Percentiles rank a stretch among this genome's conserved stretches.
Conservation (phyloP, 2,888 invertebrate genomes). For the Protodeltote pygarga region DNA sequence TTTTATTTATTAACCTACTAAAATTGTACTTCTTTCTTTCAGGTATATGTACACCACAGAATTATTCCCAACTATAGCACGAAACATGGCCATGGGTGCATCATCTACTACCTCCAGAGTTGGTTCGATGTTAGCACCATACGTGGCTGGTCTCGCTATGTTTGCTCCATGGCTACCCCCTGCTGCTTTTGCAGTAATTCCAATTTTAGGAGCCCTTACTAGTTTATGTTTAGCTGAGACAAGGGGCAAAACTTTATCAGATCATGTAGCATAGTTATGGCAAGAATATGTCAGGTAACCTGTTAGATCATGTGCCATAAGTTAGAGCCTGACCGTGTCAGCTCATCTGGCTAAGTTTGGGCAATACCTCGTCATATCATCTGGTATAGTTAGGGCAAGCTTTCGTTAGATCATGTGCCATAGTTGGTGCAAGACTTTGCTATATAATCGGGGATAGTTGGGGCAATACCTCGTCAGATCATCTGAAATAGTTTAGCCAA, state of each 20-base stretch:
- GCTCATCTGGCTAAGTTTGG: too few relatives aligned
- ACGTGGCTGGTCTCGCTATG: conserved; percentile 71
- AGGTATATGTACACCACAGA: conserved; percentile 81
- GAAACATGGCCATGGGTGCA: conserved; percentile 86
- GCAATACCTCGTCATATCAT: too few relatives aligned
- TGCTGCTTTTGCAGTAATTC: conserved; percentile 46
- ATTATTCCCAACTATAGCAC: conserved; percentile 87
- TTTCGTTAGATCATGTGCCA: conserved; percentile 42
- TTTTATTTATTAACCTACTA: too few relatives aligned
- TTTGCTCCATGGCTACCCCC: conserved; percentile 55
- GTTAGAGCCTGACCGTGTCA: background rate
- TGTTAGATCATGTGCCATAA: conserved; percentile 45
- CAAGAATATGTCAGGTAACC: too few relatives aligned
- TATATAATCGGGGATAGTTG: too few relatives aligned
- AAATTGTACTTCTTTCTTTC: too few relatives aligned
- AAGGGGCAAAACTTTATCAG: conserved; percentile 48
- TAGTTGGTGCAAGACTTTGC: conserved; percentile 5
- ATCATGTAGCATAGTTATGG: conserved; percentile 40
- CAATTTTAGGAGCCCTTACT: conserved; percentile 49
- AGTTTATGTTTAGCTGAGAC: conserved; percentile 57
- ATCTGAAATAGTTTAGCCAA: too few relatives aligned
- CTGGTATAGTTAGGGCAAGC: too few relatives aligned
- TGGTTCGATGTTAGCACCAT: conserved; percentile 87
- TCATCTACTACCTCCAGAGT: conserved; percentile 87
- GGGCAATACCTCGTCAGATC: too few relatives aligned